Conservation (phyloP, 2,797 vertebrate genomes). For the Phalloptychus januarius region DNA sequence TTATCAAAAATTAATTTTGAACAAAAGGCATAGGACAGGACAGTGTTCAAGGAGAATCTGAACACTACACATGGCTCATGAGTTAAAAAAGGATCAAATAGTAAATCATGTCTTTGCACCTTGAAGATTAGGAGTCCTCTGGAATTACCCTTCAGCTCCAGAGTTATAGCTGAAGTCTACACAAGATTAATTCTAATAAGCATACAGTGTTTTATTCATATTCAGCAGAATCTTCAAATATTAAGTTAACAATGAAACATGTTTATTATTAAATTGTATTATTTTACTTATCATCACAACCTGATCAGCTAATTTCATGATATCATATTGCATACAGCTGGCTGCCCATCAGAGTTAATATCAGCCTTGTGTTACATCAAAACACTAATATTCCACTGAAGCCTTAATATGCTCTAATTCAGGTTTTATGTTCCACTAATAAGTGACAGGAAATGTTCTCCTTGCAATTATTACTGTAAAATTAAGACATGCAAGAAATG, state of each 20-base stretch:
- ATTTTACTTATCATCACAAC: neutral
- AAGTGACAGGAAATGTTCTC: conserved; percentile 2
- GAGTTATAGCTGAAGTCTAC: conserved; percentile 11
- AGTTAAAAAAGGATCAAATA: conserved; percentile 6
- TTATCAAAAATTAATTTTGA: conserved; percentile 72
- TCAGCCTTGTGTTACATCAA: neutral
- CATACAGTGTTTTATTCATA: neutral
- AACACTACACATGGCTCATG: conserved; percentile 70
- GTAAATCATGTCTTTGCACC: conserved; percentile 47
- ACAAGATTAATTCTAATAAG: neutral
- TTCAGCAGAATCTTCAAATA: neutral
- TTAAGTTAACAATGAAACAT: neutral
- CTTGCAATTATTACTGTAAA: conserved; percentile 6
- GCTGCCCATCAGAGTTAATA: neutral
- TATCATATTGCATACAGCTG: neutral
- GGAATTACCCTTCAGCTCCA: conserved; percentile 42
- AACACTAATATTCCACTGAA: neutral
- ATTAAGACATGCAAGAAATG: neutral
- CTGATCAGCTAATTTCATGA: neutral
- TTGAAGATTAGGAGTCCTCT: conserved; percentile 30
- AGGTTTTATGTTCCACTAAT: conserved; percentile 9
- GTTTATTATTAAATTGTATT: conserved; percentile 34
- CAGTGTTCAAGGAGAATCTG: conserved; percentile 76
- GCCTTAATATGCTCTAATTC: conserved; percentile 18
- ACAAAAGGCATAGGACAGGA: conserved; percentile 63